A percentile compares a stretch with the other conserved stretches of the same genome.
phyloP scores from a whole-genome alignment of 1,140 invertebrate species.

The Brachionus rubens region DNA sequence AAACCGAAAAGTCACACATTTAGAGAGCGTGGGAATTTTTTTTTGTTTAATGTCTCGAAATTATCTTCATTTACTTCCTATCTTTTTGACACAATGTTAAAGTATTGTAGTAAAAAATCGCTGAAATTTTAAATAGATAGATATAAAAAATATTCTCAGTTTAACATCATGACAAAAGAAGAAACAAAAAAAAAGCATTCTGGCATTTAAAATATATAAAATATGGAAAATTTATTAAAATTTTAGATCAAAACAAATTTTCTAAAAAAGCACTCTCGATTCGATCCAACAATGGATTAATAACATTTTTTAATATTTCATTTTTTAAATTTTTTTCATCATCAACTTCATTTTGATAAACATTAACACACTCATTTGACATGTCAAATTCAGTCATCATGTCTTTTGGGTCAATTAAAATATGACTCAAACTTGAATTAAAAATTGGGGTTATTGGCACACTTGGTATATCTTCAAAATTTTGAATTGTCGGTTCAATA shows the following conservation, averaged over 20 bases:
- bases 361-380: background rate
- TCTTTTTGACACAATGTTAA: too few species aligned
- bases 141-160: too few species aligned
- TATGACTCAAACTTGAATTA: background rate
- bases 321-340: background rate
- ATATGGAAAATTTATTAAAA: background rate
- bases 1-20: too few species aligned
- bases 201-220: too few species aligned
- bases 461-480: slow-evolving; percentile 12
- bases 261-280: slow-evolving; percentile 1
- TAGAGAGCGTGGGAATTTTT: too few species aligned
- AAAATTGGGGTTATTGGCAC: slow-evolving; percentile 7
- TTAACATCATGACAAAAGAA: too few species aligned
- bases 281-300: background rate
- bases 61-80: too few species aligned
- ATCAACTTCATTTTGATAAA: background rate
- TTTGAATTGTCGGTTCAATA: background rate
- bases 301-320: slow-evolving; percentile 9
- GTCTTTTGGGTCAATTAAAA: background rate
- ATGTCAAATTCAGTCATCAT: background rate
- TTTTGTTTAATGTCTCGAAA: too few species aligned
- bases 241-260: background rate
- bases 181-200: too few species aligned
- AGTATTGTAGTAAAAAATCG: too few species aligned
- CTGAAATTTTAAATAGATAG: too few species aligned